Evolutionary conservation across 2,797 vertebrate genomes (phyloP).

Genomic region (Sebastes trivittatus): DNA sequence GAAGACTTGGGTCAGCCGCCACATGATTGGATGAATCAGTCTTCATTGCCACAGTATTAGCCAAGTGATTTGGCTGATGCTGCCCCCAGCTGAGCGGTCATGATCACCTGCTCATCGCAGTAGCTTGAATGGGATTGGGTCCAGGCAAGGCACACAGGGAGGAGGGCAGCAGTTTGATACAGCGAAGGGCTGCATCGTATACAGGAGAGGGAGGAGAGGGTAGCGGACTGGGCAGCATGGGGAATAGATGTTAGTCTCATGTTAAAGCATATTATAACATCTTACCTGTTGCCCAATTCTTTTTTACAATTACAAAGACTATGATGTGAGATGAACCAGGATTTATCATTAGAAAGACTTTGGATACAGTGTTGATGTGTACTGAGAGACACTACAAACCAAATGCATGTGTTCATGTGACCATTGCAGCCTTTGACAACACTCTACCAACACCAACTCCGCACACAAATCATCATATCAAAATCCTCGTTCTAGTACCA

Average conservation of each 20-base stretch:
- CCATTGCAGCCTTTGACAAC: not conserved
- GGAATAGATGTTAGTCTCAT: conserved; percentile 63
- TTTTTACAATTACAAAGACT: not conserved
- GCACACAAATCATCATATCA: not conserved
- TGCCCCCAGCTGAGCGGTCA: conserved; percentile 66
- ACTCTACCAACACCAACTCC: not conserved
- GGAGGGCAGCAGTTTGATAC: conserved; percentile 53
- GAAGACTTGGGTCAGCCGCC: conserved; percentile 71
- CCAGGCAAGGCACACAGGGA: conserved; percentile 62
- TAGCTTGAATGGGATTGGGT: conserved; percentile 71
- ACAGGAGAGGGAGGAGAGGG: conserved; percentile 17
- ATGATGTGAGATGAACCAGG: not conserved
- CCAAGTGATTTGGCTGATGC: conserved; percentile 71
- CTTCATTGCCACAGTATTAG: conserved; percentile 70
- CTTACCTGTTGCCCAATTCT: conserved; percentile 12
- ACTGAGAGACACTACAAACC: not conserved
- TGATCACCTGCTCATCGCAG: conserved; percentile 66
- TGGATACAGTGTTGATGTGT: not conserved
- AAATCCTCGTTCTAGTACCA: conserved; percentile 10
- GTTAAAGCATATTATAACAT: conserved; percentile 45
- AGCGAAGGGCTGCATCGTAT: conserved; percentile 39
- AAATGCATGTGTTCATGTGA: not conserved
- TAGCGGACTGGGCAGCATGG: conserved; percentile 49
- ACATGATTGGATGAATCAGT: conserved; percentile 78
- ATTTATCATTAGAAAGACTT: not conserved